These are phyloP conservation scores for Pseudochaenichthys georgianus DNA, from an alignment of 2,797 vertebrate genomes.

Conservation along the genomic window DNA sequence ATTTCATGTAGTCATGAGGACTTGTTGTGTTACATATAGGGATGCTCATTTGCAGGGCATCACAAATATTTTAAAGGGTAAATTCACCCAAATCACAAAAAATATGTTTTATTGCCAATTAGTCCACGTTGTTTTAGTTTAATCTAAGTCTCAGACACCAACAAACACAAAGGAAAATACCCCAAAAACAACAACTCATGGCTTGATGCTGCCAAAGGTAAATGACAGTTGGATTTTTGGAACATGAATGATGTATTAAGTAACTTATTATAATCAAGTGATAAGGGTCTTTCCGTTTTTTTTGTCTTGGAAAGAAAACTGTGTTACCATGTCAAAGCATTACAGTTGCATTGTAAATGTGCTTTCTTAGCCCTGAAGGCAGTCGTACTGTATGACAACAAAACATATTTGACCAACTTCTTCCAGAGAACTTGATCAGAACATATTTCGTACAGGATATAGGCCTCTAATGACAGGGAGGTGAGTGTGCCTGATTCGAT, in stretches of 20 bases:
- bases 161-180: not conserved
- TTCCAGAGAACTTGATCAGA: not conserved
- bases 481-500: too few relatives aligned
- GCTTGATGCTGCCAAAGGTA: not conserved
- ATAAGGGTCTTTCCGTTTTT: not conserved
- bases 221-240: not conserved
- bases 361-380: not conserved
- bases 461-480: not conserved
- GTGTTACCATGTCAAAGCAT: not conserved
- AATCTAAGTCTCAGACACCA: not conserved
- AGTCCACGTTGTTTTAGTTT: not conserved
- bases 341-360: not conserved
- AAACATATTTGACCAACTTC: not conserved
- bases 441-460: not conserved
- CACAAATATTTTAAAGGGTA: not conserved
- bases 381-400: not conserved
- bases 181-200: not conserved
- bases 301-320: not conserved
- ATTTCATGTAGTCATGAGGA: conserved; percentile 2
- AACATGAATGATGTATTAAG: not conserved
- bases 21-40: not conserved
- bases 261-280: not conserved
- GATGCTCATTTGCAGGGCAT: not conserved
- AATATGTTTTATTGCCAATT: not conserved
- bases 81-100: not conserved